Conservation (phyloP, 2,113 vertebrate genomes). For the Oplegnathus fasciatus region DNA sequence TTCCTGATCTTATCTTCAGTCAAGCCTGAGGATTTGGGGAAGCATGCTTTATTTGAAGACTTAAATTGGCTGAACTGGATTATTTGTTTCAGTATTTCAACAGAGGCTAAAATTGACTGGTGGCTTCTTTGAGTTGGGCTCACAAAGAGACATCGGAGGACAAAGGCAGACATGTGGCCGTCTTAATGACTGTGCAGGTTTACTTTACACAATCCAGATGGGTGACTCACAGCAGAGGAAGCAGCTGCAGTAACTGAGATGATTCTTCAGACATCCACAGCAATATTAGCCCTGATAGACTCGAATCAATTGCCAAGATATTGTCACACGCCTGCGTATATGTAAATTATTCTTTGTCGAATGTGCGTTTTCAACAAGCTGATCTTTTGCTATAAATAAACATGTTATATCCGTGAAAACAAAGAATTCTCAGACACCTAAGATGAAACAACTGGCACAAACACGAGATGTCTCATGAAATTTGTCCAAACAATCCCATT, state of each 20-base stretch:
- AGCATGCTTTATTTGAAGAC: not conserved
- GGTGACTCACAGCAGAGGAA: not conserved
- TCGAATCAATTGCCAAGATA: not conserved
- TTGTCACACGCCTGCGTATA: conserved; percentile 8
- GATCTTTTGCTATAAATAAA: conserved; percentile 5
- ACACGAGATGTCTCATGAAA: not conserved
- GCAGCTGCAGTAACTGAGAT: not conserved
- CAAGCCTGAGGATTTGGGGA: not conserved
- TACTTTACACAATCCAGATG: not conserved
- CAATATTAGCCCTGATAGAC: not conserved
- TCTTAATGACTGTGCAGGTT: not conserved
- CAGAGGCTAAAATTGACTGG: not conserved
- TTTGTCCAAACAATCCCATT: not conserved
- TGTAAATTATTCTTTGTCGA: conserved; percentile 5
- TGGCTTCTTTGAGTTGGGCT: not conserved
- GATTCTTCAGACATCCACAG: conserved; percentile 3
- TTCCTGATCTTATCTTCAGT: not conserved
- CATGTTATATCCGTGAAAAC: not conserved
- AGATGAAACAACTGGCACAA: not conserved
- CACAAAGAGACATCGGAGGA: not conserved
- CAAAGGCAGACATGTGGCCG: not conserved
- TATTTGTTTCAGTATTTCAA: not conserved
- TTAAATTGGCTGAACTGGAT: not conserved
- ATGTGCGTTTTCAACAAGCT: not conserved
- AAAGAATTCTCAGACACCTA: not conserved